Conservation (phyloP, 2,888 invertebrate species). For the Stenodera caucasica region DNA sequence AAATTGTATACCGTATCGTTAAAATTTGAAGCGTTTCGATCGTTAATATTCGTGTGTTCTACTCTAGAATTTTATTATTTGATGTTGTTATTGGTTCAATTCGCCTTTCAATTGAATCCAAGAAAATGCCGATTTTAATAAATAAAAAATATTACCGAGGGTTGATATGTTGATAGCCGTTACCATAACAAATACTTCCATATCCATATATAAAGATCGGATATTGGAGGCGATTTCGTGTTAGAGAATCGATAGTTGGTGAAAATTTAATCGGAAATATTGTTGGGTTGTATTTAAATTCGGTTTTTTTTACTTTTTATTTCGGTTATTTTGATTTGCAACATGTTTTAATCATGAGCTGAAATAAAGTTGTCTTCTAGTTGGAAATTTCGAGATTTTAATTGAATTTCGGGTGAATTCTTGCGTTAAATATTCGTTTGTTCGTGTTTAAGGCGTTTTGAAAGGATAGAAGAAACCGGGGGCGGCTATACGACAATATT, state of each 20-base stretch:
- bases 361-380: conserved; percentile 46
- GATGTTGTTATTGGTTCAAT: conserved; percentile 4
- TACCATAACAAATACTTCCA: conserved; percentile 3
- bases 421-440: conserved; percentile 43
- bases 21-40: conserved; percentile 3
- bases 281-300: no score
- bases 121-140: conserved; percentile 1
- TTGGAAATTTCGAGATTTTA: conserved; percentile 36
- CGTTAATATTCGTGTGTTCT: background rate
- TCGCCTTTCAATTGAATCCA: conserved; percentile 3
- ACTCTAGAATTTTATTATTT: background rate
- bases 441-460: conserved; percentile 18
- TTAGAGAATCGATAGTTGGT: no score
- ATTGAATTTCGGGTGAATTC: conserved; percentile 45
- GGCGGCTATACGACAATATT: conserved; percentile 31
- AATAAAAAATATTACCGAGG: background rate
- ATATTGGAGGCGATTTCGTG: background rate
- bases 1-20: background rate
- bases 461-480: background rate
- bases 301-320: no score
- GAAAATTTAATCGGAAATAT: no score
- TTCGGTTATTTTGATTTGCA: conserved; percentile 10
- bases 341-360: conserved; percentile 52
- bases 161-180: background rate
- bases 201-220: background rate